Base-by-base conservation (phyloP, 2,888 invertebrate species). In the Danaus chrysippus region DNA sequence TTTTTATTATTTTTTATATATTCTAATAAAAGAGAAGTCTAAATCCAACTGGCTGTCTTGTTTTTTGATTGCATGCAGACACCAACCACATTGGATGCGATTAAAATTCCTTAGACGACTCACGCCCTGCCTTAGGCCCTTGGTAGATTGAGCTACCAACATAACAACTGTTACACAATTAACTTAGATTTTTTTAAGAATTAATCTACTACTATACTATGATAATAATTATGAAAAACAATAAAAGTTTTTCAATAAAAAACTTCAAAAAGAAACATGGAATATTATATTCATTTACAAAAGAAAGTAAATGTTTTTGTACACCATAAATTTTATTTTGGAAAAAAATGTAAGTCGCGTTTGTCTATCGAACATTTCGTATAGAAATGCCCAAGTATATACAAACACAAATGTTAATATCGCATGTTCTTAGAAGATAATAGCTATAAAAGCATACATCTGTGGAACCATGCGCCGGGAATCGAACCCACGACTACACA, bases 91-190 rank as follows among this genome's bases (percentile, higher is more conserved):
- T 83, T 83, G 83, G 87, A 83, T 84, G 81, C 91, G 90, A 91
- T 90, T 90, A 91, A 91, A 84, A 91, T 91, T 91, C 91, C 84
- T 81, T 73, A 79, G 83, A 87, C 87, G 81, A 87, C 87, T 86
- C 84, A 83, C 89, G 89, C 87, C 85, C 79, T 77, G 80, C 81
- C 80, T 78, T 74, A 71, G 76, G 77, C 77, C 71, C 15, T 49
- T 34, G 55, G 56, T 59, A 56, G 42, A 58, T 46, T 41, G 11
- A 23, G 56, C 58, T 59, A 44, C 62, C 59, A 65, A 57, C 57
- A 53, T 56, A 42, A 42, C 54, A 59, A 54, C 59, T 49, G 49
- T 10, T 17, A 9, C 8, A 15, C 17, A 15, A 17, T 49, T 49
- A 49, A 17, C 49, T 49, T 15, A 17, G 11, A 49, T 49, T 49